phyloP scores from a whole-genome alignment of 2,888 invertebrate genomes.

The Drosophila fulvimacula region DNA sequence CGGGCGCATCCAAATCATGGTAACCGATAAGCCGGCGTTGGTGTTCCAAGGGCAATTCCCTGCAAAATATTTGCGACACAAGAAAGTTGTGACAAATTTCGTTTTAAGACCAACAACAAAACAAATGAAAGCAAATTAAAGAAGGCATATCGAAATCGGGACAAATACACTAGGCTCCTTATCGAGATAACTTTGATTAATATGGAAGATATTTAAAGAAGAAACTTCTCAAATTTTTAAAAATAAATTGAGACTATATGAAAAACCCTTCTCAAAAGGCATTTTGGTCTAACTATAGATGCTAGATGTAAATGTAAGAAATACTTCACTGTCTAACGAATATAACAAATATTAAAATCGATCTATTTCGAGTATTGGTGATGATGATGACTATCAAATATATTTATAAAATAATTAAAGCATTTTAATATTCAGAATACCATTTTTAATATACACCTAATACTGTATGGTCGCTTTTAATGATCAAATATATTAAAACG shows the following conservation, averaged over 20 bases:
- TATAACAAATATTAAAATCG: neutral
- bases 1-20: conserved; percentile 96
- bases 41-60: conserved; percentile 88
- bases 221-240: neutral
- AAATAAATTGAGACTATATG: neutral
- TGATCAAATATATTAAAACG: neutral
- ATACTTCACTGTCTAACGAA: neutral
- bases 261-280: neutral
- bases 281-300: neutral
- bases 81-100: conserved; percentile 79
- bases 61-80: conserved; percentile 86
- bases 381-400: neutral
- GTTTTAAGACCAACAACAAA: conserved; percentile 63
- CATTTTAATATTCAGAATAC: too few relatives aligned
- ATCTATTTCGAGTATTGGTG: neutral
- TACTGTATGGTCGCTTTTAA: neutral
- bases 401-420: too few relatives aligned
- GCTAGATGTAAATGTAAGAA: neutral
- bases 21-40: conserved; percentile 93
- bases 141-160: conserved; percentile 23
- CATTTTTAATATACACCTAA: neutral
- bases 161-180: conserved; percentile 14
- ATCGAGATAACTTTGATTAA: neutral
- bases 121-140: conserved; percentile 54
- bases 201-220: neutral